A percentile compares a stretch with the other conserved stretches of the same genome.
Conservation (phyloP, 92 coral and sea anemone species). For the Actinostola sp. region DNA sequence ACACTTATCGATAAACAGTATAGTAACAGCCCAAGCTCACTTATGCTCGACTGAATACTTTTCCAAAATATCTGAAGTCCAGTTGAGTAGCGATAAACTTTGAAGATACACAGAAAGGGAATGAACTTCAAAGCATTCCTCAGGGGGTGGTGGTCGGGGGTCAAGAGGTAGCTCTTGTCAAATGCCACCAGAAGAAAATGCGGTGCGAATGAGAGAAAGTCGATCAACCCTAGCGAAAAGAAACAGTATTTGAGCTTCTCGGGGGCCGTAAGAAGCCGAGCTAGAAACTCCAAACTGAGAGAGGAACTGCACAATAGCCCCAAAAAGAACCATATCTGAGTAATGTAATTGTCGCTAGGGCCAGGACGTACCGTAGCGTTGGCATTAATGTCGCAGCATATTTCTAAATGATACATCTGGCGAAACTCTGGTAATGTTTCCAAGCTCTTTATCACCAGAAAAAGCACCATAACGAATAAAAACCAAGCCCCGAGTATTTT, state of each 20-base stretch:
- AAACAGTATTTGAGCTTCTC: conserved; percentile 42
- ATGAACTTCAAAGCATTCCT: conserved; percentile 55
- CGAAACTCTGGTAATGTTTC: conserved; percentile 33
- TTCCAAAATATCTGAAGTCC: conserved; percentile 74
- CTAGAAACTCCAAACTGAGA: conserved; percentile 75
- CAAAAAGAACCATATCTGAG: conserved; percentile 63
- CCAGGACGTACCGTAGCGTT: background rate
- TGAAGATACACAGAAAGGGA: conserved; percentile 59
- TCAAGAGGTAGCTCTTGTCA: conserved; percentile 2
- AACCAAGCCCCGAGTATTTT: conserved; percentile 24
- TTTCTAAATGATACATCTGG: conserved; percentile 2
- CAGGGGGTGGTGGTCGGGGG: conserved; percentile 39
- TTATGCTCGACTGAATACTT: conserved; percentile 68
- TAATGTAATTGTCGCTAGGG: conserved; percentile 1
- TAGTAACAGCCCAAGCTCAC: conserved; percentile 64
- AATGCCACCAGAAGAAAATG: conserved; percentile 44
- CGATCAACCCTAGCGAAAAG: conserved; percentile 66
- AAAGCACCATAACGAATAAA: conserved; percentile 4
- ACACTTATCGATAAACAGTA: conserved; percentile 62
- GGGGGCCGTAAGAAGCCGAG: conserved; percentile 66
- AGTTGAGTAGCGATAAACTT: conserved; percentile 68
- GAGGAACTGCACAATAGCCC: conserved; percentile 69
- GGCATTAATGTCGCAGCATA: conserved; percentile 8
- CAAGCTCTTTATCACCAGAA: conserved; percentile 12
- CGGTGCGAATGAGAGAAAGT: conserved; percentile 70